Percentiles rank a stretch among this genome's conserved stretches.
Conservation (phyloP, 2,113 vertebrate genomes). For the Malurus alboscapulatus region DNA sequence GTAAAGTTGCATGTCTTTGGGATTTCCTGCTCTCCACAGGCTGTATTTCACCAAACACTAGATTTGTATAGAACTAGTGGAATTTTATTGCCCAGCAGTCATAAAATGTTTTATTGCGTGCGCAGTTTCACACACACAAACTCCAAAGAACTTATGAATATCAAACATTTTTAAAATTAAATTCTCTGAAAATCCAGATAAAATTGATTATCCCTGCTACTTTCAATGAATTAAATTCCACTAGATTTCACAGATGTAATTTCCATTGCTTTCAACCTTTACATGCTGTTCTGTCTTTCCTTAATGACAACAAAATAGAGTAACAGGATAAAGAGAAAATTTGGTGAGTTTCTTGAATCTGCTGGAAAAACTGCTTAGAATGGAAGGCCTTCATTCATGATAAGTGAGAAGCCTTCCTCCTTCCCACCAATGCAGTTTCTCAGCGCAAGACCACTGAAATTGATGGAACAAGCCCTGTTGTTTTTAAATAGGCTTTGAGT, state of each 20-base stretch:
- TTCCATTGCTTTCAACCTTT: not conserved
- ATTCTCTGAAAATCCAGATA: not conserved
- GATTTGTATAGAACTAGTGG: not conserved
- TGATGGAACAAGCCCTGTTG: not conserved
- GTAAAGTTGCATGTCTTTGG: not conserved
- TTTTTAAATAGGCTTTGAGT: not conserved
- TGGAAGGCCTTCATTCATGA: not conserved
- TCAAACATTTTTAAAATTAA: not conserved
- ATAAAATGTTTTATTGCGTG: not conserved
- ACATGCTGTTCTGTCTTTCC: not conserved
- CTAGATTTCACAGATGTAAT: not conserved
- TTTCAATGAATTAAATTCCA: not conserved
- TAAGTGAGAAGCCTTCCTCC: not conserved
- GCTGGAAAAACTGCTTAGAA: not conserved
- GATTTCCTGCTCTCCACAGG: conserved; percentile 13
- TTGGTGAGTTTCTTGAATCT: not conserved
- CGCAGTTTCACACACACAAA: not conserved
- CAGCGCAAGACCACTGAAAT: not conserved
- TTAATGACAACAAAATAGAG: not conserved
- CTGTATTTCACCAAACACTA: not conserved
- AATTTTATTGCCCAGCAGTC: conserved; percentile 5
- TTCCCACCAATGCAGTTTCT: not conserved
- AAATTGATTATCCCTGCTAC: not conserved
- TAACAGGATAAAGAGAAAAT: not conserved
- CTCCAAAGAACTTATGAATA: not conserved